Evolutionary conservation across 2,113 vertebrate genomes (phyloP), one percentile per base, ranked within the genome.

Genomic region (Egretta garzetta): DNA sequence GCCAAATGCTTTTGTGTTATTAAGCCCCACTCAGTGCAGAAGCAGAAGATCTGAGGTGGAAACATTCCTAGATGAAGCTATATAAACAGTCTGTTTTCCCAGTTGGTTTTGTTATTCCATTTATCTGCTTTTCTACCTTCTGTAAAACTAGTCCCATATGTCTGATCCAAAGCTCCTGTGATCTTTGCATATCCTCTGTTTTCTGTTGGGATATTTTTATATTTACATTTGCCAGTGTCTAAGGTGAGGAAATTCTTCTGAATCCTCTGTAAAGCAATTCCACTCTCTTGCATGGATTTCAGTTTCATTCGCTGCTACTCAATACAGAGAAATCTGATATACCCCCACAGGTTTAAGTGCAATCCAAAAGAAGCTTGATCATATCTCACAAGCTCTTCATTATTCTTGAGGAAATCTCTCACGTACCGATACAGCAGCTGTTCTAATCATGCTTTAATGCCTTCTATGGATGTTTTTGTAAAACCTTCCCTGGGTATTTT

Each of bases 361-460:
- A 84, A 89, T 87, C 68, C 37, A 81, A 84, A 93, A 77, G 96
- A 94, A 94, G 64, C 59, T 87, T 72, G 89, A 91, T 95, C 56
- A 56, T 87, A 96, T 85, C 87, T 90, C 87, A 85, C 77, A 95
- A 90, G 33, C 35, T 89, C 56, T 89, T 96, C 43, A 85, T 87
- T 95, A 89, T 60, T 91, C 52, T 56, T 64, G 39, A 90, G 80
- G 52, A 93, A 93, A 93, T 85, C 74, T 94, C 66, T 87, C 43
- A 28, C 0, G 1, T 93, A 64, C 53, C 52, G 82, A 45, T 76
- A 81, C 3, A 82, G 24, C 53, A 82, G 49, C 62, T 88, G 47
- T 73, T 93, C 55, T 64, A 84, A 93, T 64, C 43, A 79, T 5
- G 4, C 81, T 91, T 82, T 79, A 94, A 81, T 68, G 66, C 8